phyloP scores from a whole-genome alignment of 2,113 vertebrate genomes.

The Danionella cerebrum region DNA sequence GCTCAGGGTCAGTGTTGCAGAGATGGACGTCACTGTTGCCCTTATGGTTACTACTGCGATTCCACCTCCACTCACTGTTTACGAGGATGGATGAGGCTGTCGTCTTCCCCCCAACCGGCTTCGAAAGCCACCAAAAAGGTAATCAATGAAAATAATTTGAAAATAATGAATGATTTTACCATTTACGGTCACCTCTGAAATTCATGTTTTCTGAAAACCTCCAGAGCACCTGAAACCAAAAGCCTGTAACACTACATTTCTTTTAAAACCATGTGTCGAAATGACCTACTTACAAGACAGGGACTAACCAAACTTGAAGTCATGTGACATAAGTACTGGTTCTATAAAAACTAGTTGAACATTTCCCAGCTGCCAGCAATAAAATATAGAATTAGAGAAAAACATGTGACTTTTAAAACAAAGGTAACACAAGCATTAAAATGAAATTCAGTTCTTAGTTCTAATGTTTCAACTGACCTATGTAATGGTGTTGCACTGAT shows the following conservation, averaged over 20 bases:
- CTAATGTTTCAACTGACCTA: no score
- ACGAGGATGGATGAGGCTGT: conserved; percentile 25
- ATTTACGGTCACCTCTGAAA: no score
- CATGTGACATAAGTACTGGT: no score
- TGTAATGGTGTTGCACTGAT: no score
- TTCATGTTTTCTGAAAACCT: no score
- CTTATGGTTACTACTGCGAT: conserved; percentile 47
- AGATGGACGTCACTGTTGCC: conserved; percentile 54
- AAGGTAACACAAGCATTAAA: not conserved
- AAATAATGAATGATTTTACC: no score
- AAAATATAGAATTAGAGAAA: not conserved
- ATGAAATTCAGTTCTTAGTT: no score
- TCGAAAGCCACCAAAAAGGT: conserved; percentile 28
- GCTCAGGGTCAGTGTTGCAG: conserved; percentile 54
- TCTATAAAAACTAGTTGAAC: not conserved
- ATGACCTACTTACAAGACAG: not conserved
- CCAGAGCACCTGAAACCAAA: no score
- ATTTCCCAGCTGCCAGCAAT: not conserved
- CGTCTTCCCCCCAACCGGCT: conserved; percentile 24
- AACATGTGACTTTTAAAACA: not conserved
- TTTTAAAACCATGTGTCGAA: no score
- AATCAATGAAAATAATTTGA: not conserved
- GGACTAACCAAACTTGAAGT: no score
- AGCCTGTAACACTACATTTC: no score
- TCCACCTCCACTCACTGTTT: conserved; percentile 36